phyloP scores from a whole-genome alignment of 2,113 vertebrate species.

The Ailuropoda melanoleuca region DNA sequence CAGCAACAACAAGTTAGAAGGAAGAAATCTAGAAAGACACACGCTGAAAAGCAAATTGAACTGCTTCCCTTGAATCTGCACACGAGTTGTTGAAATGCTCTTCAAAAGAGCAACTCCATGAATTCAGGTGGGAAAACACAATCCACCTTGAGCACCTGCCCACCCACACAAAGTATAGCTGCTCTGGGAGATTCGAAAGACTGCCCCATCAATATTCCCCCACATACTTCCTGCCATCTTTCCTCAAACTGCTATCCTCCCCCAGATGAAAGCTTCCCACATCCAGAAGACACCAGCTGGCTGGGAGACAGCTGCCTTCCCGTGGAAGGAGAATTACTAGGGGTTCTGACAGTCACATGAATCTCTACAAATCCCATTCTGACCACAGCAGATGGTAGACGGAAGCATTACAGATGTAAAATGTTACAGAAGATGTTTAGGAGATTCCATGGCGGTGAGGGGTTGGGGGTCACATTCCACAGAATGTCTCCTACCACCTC shows the following conservation, averaged over 20 bases:
- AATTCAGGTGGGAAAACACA: not conserved
- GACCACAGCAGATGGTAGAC: not conserved
- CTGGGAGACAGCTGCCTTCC: conserved; percentile 37
- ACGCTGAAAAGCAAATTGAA: not conserved
- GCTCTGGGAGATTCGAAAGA: no score
- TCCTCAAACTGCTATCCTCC: not conserved
- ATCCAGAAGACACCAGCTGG: conserved; percentile 30
- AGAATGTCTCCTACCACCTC: not conserved
- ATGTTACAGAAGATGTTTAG: not conserved
- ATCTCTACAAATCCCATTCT: conserved; percentile 31
- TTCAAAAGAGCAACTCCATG: not conserved
- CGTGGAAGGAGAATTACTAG: not conserved
- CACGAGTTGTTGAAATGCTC: not conserved
- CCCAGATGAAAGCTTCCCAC: not conserved
- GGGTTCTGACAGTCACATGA: not conserved
- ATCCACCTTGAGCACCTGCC: not conserved
- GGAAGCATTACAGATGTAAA: not conserved
- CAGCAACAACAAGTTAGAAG: not conserved
- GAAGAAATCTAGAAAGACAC: conserved; percentile 9
- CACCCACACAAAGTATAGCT: not conserved
- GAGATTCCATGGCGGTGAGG: not conserved
- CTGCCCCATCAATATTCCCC: not conserved
- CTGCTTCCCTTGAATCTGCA: not conserved
- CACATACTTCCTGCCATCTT: not conserved
- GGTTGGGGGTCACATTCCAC: not conserved